Conservation (phyloP, 1,140 invertebrate genomes). For the Caenorhabditis inopinata region DNA sequence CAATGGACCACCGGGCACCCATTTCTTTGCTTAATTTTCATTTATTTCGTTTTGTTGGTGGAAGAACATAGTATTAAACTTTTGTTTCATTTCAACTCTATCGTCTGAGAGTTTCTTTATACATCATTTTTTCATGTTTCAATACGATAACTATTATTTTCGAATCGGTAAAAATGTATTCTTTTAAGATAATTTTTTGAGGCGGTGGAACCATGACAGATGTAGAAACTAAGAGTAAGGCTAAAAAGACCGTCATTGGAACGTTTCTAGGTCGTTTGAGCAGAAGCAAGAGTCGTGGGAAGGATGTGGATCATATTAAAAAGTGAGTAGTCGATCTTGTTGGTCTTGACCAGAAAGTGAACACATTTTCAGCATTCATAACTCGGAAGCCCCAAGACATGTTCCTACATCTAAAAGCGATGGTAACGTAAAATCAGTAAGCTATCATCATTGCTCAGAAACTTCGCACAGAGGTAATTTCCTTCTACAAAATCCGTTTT, state of each 20-base stretch:
- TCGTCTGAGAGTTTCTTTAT: neutral
- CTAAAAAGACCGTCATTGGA: neutral
- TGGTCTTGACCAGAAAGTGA: neutral
- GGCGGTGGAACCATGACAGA: neutral
- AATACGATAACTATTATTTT: neutral
- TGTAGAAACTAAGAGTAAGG: neutral
- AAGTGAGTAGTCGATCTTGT: neutral
- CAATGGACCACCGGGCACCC: neutral
- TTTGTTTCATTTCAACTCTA: neutral
- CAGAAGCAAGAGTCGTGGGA: neutral
- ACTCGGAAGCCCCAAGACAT: neutral
- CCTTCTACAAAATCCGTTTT: no score
- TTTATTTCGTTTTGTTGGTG: neutral
- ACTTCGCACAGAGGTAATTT: neutral
- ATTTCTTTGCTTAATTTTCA: neutral
- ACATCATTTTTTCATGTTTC: neutral
- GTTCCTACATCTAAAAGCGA: neutral
- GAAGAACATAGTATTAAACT: neutral
- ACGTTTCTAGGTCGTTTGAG: neutral
- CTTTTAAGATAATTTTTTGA: neutral
- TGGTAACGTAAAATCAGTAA: neutral
- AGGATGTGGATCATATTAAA: neutral
- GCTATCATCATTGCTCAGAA: neutral
- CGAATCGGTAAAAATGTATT: neutral
- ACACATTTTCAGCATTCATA: no score